Conservation (phyloP, 2,888 invertebrate genomes). For the Cataglyphis cursor region DNA sequence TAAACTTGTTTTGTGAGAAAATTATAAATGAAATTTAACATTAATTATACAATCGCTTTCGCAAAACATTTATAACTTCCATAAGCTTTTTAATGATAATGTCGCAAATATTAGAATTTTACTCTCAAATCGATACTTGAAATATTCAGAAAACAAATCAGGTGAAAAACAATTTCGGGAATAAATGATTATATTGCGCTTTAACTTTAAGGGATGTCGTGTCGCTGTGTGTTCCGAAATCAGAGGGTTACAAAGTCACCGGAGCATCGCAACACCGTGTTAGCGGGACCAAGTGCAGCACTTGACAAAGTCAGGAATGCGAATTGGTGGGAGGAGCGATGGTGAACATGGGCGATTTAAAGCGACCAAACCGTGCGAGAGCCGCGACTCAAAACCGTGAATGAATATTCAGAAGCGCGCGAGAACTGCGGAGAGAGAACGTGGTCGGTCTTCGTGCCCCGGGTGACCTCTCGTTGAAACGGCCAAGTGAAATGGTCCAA, state of each 20-base stretch:
- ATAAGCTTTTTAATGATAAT: too few relatives aligned
- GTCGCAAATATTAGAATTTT: not conserved
- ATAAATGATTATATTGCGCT: not conserved
- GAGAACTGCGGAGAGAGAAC: slow-evolving; percentile 67
- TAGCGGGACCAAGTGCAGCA: slow-evolving; percentile 51
- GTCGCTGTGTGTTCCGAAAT: slow-evolving; percentile 45
- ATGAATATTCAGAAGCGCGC: slow-evolving; percentile 79
- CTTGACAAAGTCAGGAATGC: slow-evolving; percentile 32
- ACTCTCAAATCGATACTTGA: not conserved
- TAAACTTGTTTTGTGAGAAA: too few relatives aligned
- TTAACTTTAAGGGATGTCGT: not conserved
- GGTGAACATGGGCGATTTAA: slow-evolving; percentile 71
- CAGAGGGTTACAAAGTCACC: slow-evolving; percentile 60
- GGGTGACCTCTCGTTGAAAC: slow-evolving; percentile 79
- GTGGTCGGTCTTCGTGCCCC: slow-evolving; percentile 65
- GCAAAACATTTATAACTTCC: not conserved
- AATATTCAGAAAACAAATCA: too few relatives aligned
- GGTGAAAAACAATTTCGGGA: not conserved
- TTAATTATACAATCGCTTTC: not conserved
- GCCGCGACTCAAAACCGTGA: slow-evolving; percentile 69
- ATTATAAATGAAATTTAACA: not conserved
- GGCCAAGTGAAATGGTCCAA: slow-evolving; percentile 80
- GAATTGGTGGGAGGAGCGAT: slow-evolving; percentile 13
- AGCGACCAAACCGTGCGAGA: slow-evolving; percentile 61
- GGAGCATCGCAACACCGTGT: slow-evolving; percentile 35